Base-by-base conservation (phyloP, 2,113 vertebrate species). In the Nymphicus hollandicus region DNA sequence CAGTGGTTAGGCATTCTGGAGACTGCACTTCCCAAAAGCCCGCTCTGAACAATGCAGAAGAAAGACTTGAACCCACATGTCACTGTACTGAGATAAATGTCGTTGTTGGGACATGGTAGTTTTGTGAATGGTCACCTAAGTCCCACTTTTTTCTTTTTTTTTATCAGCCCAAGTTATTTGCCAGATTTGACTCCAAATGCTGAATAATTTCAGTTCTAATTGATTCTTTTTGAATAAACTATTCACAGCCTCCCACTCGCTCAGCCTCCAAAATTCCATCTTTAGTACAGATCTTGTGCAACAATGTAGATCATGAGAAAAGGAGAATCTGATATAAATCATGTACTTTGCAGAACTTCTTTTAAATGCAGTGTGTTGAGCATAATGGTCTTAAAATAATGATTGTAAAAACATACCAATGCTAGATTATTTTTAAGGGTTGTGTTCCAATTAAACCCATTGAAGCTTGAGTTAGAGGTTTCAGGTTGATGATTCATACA, bases 251-350 rank as follows among this genome's bases (percentile, higher is more conserved):
- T 96, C 95, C 96, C 61, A 96, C 95, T 95, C 33, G 1, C 94
- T 87, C 96, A 95, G 96, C 95, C 96, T 95, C 93, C 95, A 92
- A 97, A 93, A 92, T 91, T 93, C 94, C 94, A 96, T 96, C 91
- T 97, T 96, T 96, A 97, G 94, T 44, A 0, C 81, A 81, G 60
- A 93, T 76, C 81, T 72, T 89, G 94, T 92, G 84, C 71, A 95
- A 96, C 94, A 95, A 96, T 92, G 81, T 71, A 50, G 80, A 78
- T 73, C 72, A 92, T 65, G 80, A 81, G 85, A 86, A 77, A 94
- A 37, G 73, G 31, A 88, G 52, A 91, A 81, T 71, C 72, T 84
- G 33, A 89, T 15, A 84, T 85, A 88, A 95, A 93, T 52, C 61
- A 14, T 19, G 44, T 44, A 60, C 83, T 93, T 71, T 25, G 24